Conservation (phyloP, 2,888 invertebrate genomes). For the Pheosia tremula region DNA sequence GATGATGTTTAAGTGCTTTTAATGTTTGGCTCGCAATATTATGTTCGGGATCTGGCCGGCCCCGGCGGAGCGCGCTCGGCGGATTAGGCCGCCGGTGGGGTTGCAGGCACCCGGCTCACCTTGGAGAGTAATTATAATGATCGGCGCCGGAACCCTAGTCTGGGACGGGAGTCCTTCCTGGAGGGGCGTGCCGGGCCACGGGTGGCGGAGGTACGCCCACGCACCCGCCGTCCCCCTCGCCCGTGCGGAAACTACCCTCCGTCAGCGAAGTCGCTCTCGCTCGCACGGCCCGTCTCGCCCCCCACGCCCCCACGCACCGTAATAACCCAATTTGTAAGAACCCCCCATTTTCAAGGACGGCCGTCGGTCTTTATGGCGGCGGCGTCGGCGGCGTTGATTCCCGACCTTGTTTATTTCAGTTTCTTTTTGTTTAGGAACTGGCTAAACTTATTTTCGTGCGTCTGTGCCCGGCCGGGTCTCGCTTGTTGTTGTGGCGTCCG, state of each 20-base stretch:
- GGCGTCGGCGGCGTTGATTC: constrained; percentile 83
- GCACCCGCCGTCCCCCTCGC: constrained; percentile 61
- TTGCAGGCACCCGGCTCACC: constrained; percentile 76
- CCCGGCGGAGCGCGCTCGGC: constrained; percentile 68
- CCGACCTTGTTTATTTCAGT: constrained; percentile 85
- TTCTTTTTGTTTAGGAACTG: constrained; percentile 84
- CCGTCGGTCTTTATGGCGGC: constrained; percentile 84
- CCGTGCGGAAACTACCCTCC: constrained; percentile 27
- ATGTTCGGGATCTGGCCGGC: constrained; percentile 67
- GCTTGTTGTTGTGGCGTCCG: constrained; percentile 64
- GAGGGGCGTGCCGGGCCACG: constrained; percentile 77
- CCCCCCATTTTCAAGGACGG: constrained; percentile 85
- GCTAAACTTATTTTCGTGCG: constrained; percentile 80
- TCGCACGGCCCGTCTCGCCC: constrained; percentile 70
- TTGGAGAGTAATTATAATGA: constrained; percentile 85
- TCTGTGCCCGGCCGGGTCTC: constrained; percentile 66
- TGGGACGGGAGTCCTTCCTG: constrained; percentile 79
- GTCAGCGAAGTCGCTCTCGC: constrained; percentile 47
- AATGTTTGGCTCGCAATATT: constrained; percentile 71
- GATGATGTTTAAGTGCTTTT: constrained; percentile 73
- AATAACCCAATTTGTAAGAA: constrained; percentile 86
- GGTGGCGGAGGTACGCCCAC: constrained; percentile 81
- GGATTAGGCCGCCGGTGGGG: constrained; percentile 74
- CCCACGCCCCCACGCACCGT: constrained; percentile 77
- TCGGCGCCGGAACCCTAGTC: constrained; percentile 80